A percentile compares a stretch with the other conserved stretches of the same genome.
Evolutionary conservation across 2,113 vertebrate species (phyloP).

Genomic region (Syngnathus floridae): DNA sequence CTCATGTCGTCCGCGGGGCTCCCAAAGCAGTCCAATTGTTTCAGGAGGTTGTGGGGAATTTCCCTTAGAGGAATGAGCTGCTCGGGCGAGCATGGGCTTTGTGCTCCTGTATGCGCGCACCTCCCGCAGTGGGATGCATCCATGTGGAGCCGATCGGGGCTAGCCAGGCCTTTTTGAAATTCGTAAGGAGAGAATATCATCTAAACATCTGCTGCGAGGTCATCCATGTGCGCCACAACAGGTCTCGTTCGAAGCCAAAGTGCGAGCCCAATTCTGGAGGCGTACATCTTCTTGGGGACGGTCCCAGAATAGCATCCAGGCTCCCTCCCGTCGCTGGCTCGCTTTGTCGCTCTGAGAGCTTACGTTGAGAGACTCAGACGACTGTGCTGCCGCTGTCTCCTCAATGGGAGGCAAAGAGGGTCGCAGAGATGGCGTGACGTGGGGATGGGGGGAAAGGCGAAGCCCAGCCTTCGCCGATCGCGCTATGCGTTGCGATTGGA

Average conservation of each 20-base stretch:
- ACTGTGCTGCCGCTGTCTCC: constrained; percentile 33
- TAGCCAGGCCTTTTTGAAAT: constrained; percentile 21
- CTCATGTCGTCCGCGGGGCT: constrained; percentile 40
- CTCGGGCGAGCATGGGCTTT: constrained; percentile 31
- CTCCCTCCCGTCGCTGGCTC: constrained; percentile 13
- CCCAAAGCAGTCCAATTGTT: constrained; percentile 31
- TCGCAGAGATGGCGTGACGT: background rate
- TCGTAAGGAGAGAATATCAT: constrained; percentile 7
- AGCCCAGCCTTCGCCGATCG: constrained; percentile 57
- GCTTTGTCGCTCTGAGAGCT: background rate
- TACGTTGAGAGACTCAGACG: constrained; percentile 1
- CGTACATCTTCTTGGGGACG: background rate
- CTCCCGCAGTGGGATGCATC: constrained; percentile 39
- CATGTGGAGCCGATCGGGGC: constrained; percentile 40
- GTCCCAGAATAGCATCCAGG: background rate
- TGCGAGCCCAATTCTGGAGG: constrained; percentile 32
- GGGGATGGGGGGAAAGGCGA: constrained; percentile 9
- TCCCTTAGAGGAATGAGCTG: constrained; percentile 34
- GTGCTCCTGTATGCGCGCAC: constrained; percentile 50
- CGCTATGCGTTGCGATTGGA: constrained; percentile 63
- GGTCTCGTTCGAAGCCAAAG: constrained; percentile 64
- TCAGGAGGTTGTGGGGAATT: constrained; percentile 36
- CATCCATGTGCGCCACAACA: constrained; percentile 56
- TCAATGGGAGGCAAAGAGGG: constrained; percentile 45
- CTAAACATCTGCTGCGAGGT: constrained; percentile 26